phyloP scores from a whole-genome alignment of 1,140 invertebrate genomes.

The Choristoneura fumiferana region DNA sequence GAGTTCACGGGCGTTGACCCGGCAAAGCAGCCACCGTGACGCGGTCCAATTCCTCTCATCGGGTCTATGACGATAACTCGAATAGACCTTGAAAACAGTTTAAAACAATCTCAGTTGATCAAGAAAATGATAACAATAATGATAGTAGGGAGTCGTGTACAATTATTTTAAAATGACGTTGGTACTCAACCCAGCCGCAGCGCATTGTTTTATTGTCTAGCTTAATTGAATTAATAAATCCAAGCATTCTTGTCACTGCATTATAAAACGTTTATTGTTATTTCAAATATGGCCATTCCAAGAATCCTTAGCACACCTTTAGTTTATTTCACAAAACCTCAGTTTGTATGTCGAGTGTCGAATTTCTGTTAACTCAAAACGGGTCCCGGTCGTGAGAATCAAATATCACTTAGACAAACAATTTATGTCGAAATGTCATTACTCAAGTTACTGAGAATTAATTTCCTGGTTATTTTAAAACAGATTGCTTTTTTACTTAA shows the following conservation, averaged over 20 bases:
- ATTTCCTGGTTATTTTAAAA: neutral
- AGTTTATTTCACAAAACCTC: neutral
- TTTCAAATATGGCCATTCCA: no score
- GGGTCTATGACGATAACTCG: neutral
- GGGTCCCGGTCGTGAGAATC: neutral
- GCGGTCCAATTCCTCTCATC: slow-evolving; percentile 23
- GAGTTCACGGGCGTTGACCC: slow-evolving; percentile 70
- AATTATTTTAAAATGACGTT: no score
- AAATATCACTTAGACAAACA: slow-evolving; percentile 1
- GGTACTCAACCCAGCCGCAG: no score
- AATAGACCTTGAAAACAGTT: neutral
- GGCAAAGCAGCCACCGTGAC: slow-evolving; percentile 47
- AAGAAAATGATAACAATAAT: neutral
- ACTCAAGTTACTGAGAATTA: neutral
- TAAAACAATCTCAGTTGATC: neutral
- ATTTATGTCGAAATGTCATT: neutral
- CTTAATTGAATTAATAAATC: no score
- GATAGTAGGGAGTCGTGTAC: no score
- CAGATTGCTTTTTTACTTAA: no score
- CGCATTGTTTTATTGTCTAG: no score
- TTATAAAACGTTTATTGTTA: no score
- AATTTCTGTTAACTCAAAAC: slow-evolving; percentile 8
- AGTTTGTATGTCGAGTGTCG: neutral
- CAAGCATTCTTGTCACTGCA: no score
- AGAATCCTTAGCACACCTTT: no score